A percentile compares a stretch with the other conserved stretches of the same genome.
Evolutionary conservation across 2,797 vertebrate genomes (phyloP).

Genomic region (Lithobates pipiens): DNA sequence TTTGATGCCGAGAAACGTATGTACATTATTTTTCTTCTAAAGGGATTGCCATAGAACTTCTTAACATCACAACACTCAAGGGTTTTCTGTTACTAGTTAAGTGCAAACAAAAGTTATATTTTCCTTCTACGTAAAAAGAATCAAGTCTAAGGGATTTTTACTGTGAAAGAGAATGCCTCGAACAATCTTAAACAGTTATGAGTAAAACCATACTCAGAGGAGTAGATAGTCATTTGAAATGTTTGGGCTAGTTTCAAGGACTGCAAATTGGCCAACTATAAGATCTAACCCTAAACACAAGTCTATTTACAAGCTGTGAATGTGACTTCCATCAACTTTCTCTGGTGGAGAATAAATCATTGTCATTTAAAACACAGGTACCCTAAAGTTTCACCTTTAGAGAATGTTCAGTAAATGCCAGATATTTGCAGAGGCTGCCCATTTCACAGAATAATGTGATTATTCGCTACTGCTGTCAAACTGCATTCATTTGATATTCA

Average conservation of each 20-base stretch:
- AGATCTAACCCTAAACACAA: background rate
- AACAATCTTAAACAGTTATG: background rate
- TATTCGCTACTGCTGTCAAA: no score
- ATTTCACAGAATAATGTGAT: background rate
- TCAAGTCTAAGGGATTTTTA: conserved; percentile 29
- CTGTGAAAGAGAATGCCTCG: conserved; percentile 25
- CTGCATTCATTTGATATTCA: no score
- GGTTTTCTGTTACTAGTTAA: conserved; percentile 21
- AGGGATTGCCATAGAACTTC: conserved; percentile 20
- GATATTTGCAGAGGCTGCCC: background rate
- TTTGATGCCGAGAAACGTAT: conserved; percentile 48
- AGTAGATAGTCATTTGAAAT: conserved; percentile 10
- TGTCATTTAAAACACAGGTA: no score
- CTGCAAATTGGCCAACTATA: background rate
- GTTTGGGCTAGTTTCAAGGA: background rate
- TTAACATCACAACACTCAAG: conserved; percentile 26
- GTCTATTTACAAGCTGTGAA: no score
- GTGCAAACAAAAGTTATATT: conserved; percentile 46
- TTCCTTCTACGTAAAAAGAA: conserved; percentile 22
- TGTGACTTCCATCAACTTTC: no score
- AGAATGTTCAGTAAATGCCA: no score
- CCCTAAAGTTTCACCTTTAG: no score
- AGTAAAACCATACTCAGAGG: background rate
- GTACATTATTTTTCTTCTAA: conserved; percentile 36
- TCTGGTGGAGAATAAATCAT: no score